Evolutionary conservation across 1,140 invertebrate genomes (phyloP), one percentile per base, ranked within the genome.

Genomic region (Acarapis woodi): DNA sequence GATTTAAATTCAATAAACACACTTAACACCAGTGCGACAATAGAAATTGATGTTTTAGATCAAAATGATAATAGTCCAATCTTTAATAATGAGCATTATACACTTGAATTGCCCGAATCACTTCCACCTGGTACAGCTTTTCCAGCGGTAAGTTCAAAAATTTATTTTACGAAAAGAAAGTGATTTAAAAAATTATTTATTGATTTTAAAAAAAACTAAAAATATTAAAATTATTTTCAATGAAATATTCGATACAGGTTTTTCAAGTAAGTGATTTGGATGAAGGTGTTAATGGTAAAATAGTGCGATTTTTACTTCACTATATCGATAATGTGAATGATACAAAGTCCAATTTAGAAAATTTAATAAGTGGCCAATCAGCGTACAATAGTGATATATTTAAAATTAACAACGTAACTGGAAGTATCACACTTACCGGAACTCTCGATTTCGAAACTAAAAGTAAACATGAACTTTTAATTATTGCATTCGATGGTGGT

Each of bases 11-110:
- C 50, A 3, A 49, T 51, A 10, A 51, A 45, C 39, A 28, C 36
- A 4, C 34, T 43, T 34, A 56, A 49, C 22, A 53, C 53, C 3
- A 49, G 44, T 12, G 49, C 59, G 12, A 45, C 52, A 12, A 49
- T 61, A 10, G 44, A 43, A 12, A 48, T 51, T 32, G 44, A 51
- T 8, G 51, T 61, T 14, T 34, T 49, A 20, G 59, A 61, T 47
- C 50, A 58, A 6, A 61, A 61, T 42, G 59, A 61, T 42, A 60
- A 61, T 45, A 43, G 42, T 5, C 59, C 59, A n/a, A 42, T 44
- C 19, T 61, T 61, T 41, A 46, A 52, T 35, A 46, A 50, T 42
- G 45, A 46, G 32, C 37, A 41, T 9, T 50, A 49, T 22, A 42
- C 39, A 12, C 39, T 50, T 22, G 48, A 50, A 26, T 36, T 50